A percentile compares a stretch with the other conserved stretches of the same genome.
Evolutionary conservation across 2,888 invertebrate genomes (phyloP).

Genomic region (Tachina fera): DNA sequence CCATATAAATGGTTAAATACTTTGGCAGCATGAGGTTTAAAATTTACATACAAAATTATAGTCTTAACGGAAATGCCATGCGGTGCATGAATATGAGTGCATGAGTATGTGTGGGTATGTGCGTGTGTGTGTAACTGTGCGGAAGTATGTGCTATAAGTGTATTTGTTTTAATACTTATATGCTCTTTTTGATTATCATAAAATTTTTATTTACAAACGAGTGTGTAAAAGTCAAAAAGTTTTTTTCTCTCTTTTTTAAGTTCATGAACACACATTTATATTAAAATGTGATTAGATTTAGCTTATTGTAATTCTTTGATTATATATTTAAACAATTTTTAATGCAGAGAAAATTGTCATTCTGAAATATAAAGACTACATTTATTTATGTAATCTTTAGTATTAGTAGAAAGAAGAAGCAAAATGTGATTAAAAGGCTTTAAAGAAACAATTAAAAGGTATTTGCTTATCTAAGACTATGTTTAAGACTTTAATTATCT

Average conservation of each 20-base stretch:
- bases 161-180: constrained; percentile 42
- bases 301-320: neutral
- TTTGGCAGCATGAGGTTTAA: constrained; percentile 29
- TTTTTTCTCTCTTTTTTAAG: constrained; percentile 36
- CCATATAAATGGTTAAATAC: constrained; percentile 55
- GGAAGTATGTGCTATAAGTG: neutral
- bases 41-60: constrained; percentile 52
- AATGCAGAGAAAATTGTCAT: neutral
- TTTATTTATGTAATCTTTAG: neutral
- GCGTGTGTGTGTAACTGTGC: neutral
- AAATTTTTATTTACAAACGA: constrained; percentile 29
- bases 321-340: neutral
- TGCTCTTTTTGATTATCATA: constrained; percentile 34
- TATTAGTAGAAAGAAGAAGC: neutral
- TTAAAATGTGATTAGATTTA: constrained; percentile 33
- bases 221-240: constrained; percentile 34
- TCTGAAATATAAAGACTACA: neutral
- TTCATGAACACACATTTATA: constrained; percentile 36
- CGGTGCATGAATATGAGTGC: neutral
- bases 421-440: too few species aligned
- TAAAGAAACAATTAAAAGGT: too few species aligned
- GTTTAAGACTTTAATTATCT: too few species aligned
- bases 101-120: neutral
- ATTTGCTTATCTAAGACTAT: too few species aligned
- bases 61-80: neutral